These are phyloP conservation scores for Oithona nana DNA, from an alignment of 2,888 invertebrate genomes.

Conservation along the genomic window DNA sequence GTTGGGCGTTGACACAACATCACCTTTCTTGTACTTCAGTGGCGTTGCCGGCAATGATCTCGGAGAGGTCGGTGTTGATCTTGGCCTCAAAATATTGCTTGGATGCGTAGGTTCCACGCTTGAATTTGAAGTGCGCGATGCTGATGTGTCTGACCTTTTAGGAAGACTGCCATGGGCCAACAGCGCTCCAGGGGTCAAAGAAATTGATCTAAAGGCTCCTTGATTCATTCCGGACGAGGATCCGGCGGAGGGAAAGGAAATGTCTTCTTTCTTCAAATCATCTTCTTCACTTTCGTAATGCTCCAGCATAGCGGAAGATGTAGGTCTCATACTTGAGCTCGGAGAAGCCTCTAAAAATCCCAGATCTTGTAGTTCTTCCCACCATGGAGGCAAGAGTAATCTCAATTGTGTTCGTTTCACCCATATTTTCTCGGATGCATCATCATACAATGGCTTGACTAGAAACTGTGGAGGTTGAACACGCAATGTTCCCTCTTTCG, in stretches of 20 bases:
- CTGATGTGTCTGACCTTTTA: slow-evolving; percentile 62
- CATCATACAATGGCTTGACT: slow-evolving; percentile 33
- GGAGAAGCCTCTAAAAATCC: slow-evolving; percentile 42
- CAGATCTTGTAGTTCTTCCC: slow-evolving; percentile 58
- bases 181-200: slow-evolving; percentile 24
- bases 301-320: slow-evolving; percentile 19
- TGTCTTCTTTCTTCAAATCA: slow-evolving; percentile 65
- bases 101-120: slow-evolving; percentile 35
- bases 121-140: slow-evolving; percentile 75
- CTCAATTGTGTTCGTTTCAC: slow-evolving; percentile 78
- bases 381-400: slow-evolving; percentile 82
- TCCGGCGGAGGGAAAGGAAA: slow-evolving; percentile 59
- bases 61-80: slow-evolving; percentile 17
- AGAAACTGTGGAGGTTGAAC: slow-evolving; percentile 50
- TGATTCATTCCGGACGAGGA: not conserved
- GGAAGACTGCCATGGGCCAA: slow-evolving; percentile 49
- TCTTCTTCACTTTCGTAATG: slow-evolving; percentile 75
- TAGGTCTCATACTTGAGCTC: slow-evolving; percentile 42
- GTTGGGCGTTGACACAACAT: slow-evolving; percentile 77
- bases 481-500: slow-evolving; percentile 29
- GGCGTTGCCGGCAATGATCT: slow-evolving; percentile 81
- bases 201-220: slow-evolving; percentile 21
- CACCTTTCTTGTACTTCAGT: slow-evolving; percentile 91
- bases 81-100: not conserved
- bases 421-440: slow-evolving; percentile 35